phyloP scores from a whole-genome alignment of 2,888 invertebrate genomes.

The Orthonychiurus folsomi region DNA sequence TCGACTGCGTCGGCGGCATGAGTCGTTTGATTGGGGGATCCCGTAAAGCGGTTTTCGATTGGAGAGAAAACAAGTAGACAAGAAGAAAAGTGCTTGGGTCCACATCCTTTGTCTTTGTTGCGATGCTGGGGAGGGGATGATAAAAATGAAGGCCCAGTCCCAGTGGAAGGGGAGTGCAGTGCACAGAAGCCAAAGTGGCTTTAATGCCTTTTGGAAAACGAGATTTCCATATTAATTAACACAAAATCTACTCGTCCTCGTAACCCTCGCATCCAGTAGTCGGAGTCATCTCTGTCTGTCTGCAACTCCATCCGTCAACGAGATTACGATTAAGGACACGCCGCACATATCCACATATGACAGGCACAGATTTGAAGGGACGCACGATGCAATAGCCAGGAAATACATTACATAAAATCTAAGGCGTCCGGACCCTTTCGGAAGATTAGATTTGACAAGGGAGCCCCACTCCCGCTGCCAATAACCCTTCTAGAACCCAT shows the following conservation, averaged over 20 bases:
- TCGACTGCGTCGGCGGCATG: background rate
- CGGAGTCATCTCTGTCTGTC: background rate
- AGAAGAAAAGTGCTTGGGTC: background rate
- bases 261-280: background rate
- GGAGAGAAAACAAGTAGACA: background rate
- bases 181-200: background rate
- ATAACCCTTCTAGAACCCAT: background rate
- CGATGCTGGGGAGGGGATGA: background rate
- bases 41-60: background rate
- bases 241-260: background rate
- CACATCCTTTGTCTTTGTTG: background rate
- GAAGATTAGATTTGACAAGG: too few relatives aligned
- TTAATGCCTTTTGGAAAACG: background rate
- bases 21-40: background rate
- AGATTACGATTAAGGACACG: background rate
- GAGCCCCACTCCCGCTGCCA: too few relatives aligned
- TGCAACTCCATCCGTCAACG: too few relatives aligned
- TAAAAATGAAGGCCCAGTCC: background rate
- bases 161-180: too few relatives aligned
- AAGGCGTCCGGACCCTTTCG: too few relatives aligned
- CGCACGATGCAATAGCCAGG: background rate
- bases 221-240: background rate
- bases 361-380: background rate
- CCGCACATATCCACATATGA: background rate
- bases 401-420: too few relatives aligned